Percentiles rank a stretch among this genome's conserved stretches.
phyloP scores from a whole-genome alignment of 2,888 invertebrate genomes.

The Plagodis dolabraria region DNA sequence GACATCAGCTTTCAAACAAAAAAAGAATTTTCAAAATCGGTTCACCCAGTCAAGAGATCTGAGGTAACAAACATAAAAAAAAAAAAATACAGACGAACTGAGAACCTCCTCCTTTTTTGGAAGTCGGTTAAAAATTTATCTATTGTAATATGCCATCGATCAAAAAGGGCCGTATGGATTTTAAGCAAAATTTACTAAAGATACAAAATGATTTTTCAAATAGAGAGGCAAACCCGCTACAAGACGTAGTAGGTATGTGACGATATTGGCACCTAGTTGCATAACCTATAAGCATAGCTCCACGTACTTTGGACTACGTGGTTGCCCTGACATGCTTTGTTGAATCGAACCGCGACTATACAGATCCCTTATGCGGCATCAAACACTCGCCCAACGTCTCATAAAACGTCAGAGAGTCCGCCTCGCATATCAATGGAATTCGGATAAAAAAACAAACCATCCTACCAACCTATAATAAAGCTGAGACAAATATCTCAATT shows the following conservation, averaged over 20 bases:
- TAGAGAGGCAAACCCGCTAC: constrained; percentile 7
- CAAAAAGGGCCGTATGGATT: too few relatives aligned
- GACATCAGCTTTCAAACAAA: too few relatives aligned
- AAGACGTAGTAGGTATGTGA: constrained; percentile 47
- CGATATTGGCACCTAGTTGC: constrained; percentile 49
- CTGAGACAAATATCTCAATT: constrained; percentile 40
- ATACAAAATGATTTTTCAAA: too few relatives aligned
- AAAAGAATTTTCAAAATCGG: too few relatives aligned
- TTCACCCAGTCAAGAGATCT: too few relatives aligned
- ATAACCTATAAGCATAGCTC: constrained; percentile 64
- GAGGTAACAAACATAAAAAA: too few relatives aligned
- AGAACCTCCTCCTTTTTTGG: too few relatives aligned
- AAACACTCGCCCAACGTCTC: constrained; percentile 53
- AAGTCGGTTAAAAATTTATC: too few relatives aligned
- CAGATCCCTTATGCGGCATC: constrained; percentile 67
- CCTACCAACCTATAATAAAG: constrained; percentile 27
- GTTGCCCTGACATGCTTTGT: constrained; percentile 78
- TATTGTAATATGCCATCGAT: too few relatives aligned
- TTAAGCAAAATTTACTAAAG: too few relatives aligned
- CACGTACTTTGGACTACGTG: constrained; percentile 69
- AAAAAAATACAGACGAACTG: too few relatives aligned
- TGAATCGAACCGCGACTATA: constrained; percentile 62
- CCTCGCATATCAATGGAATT: constrained; percentile 48
- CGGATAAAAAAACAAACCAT: constrained; percentile 34
- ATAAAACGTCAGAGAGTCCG: constrained; percentile 39